phyloP scores from a whole-genome alignment of 30 jellyfish, hydroid and myxozoan species.

The Aurelia aurita region DNA sequence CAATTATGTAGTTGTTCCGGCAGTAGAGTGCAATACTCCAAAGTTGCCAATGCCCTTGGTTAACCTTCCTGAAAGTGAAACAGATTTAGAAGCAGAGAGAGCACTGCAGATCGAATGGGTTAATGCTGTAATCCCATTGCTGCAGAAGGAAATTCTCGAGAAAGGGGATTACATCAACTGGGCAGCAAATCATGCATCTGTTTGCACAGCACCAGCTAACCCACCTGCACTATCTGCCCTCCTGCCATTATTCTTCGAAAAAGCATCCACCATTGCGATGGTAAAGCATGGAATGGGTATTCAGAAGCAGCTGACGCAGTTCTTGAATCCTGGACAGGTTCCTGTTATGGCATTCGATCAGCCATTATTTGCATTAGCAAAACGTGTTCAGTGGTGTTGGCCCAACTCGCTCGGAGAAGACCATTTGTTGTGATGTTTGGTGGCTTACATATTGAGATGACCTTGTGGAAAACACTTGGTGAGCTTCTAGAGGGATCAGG shows the following conservation, averaged over 20 bases:
- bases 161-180: not conserved
- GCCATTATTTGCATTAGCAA: not conserved
- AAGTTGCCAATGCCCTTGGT: not conserved
- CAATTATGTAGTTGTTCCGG: not conserved
- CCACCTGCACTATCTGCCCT: not conserved
- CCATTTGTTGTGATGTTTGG: not conserved
- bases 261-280: not conserved
- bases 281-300: not conserved
- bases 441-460: no score
- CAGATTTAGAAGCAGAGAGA: not conserved
- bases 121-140: not conserved
- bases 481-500: no score
- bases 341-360: not conserved
- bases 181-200: not conserved
- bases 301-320: not conserved
- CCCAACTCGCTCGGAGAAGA: not conserved
- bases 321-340: not conserved
- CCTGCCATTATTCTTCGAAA: not conserved
- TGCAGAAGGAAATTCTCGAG: not conserved
- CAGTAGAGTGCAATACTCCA: not conserved
- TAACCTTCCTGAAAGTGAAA: not conserved
- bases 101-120: not conserved
- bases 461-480: no score
- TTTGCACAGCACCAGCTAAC: not conserved
- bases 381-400: not conserved